phyloP scores from a whole-genome alignment of 2,888 invertebrate genomes.

The Carabus problematicus region DNA sequence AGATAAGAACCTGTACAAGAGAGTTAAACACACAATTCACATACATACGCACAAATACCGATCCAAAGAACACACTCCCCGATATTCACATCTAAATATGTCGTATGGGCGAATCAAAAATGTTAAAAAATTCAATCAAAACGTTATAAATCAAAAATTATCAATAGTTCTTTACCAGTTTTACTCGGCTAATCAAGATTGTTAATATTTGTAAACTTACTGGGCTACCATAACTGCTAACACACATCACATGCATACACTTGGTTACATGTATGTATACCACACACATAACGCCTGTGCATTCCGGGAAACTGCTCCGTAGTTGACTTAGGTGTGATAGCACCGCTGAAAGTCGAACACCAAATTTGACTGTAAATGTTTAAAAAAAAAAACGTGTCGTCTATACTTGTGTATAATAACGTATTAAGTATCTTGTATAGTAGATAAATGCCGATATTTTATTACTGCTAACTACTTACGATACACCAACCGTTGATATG shows the following conservation, averaged over 20 bases:
- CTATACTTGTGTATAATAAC: slow-evolving; percentile 21
- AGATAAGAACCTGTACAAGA: no score
- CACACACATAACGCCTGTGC: background rate
- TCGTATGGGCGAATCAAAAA: no score
- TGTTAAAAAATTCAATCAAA: slow-evolving; percentile 15
- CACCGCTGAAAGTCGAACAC: slow-evolving; percentile 28
- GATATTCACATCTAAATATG: no score
- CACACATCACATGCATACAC: no score
- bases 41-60: slow-evolving; percentile 32
- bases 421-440: slow-evolving; percentile 28
- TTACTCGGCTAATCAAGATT: background rate
- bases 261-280: background rate
- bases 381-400: slow-evolving; percentile 23
- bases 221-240: background rate
- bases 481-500: slow-evolving; percentile 34
- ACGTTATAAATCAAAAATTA: slow-evolving; percentile 11
- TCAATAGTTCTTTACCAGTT: slow-evolving; percentile 11
- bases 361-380: slow-evolving; percentile 33
- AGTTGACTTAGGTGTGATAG: no score
- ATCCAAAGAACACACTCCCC: slow-evolving; percentile 15
- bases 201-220: background rate
- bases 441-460: slow-evolving; percentile 38
- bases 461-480: slow-evolving; percentile 32
- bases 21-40: background rate
- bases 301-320: background rate